Evolutionary conservation across 1,140 invertebrate species (phyloP), one percentile per base, ranked within the genome.

Genomic region (Meteorus sp.): DNA sequence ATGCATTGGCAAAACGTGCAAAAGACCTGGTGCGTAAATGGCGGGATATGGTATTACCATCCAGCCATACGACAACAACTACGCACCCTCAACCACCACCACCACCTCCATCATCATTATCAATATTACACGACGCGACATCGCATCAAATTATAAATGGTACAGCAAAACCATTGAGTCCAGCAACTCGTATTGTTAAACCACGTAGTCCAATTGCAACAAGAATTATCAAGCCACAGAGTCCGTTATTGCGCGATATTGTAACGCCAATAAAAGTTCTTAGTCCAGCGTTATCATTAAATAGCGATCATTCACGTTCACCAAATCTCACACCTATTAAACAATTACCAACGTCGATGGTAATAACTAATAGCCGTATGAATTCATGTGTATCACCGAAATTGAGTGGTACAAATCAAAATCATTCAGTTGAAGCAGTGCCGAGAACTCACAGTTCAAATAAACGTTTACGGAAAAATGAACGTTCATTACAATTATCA

Each of bases 11-110:
- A 20, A 89, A 89, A 67, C 84, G 94, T 63, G 91, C 92, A 11
- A 97, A 97, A 77, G 89, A 92, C 74, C 81, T 97, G 71, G 86
- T 98, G 27, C 92, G 93, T 67, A 85, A 88, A 80, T 98, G 94
- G 95, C 86, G 94, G 64, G 88, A 90, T 80, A 85, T 92, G 78
- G 82, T 93, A 62, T 78, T 89, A 66, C 86, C 85, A 56, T 81
- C 79, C 47, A 72, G 74, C 48, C 79, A 82, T 58, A 73, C 79
- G 33, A 65, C 73, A 44, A 65, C 74, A 50, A 65, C 77, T 57
- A 66, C 79, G 27, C 68, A 74, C 54, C 56, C 69, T 43, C 69
- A 70, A 37, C 77, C 73, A 61, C 73, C 73, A 51, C 66, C 43
- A 13, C 4, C 51, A 41, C 19, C 25, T 15, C 5, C 37, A 1